Evolutionary conservation across 2,797 vertebrate genomes (phyloP), one percentile per base, ranked within the genome.

Genomic region (Gadopsis bispinosus): DNA sequence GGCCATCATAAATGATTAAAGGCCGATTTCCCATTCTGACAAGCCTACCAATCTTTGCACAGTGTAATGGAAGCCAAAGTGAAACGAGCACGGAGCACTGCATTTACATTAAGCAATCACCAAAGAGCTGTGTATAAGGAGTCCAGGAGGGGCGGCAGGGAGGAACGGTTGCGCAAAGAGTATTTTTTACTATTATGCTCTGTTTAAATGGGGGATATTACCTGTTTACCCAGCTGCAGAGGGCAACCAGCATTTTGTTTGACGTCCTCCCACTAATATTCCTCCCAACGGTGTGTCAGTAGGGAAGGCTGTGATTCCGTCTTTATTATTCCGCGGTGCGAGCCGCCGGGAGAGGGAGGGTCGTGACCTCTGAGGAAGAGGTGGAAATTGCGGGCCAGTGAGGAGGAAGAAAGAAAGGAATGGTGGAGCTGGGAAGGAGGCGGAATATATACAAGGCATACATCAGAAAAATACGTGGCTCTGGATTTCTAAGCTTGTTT

Each of bases 1-100:
- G 88, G 87, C 79, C 83, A 88, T 89, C 85, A 93, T 94, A 81
- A 94, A 95, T 95, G 90, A 95, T 95, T 94, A 93, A 95, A 94
- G 87, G 74, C 83, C 67, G 83, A 92, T 91, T 90, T 84, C 89
- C 86, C 70, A 88, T 92, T 92, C 88, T 72, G 80, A 91, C 92
- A 91, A 89, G 76, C 83, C 82, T 33, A 85, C 93, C 92, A 86
- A 89, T 93, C 93, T 94, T 95, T 94, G 90, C 88, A 86, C 92
- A 91, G 89, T 83, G 91, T 93, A 94, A 94, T 94, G 84, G 91
- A 93, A 91, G 83, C 88, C 82, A 77, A 85, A 88, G 89, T 80
- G 81, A 88, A 83, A 88, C 69, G 70, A 79, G 85, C 73, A 67
- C 11, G 65, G 76, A 81, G 79, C 79, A 20, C 64, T 72, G 73